A percentile compares a stretch with the other conserved stretches of the same genome.
phyloP scores from a whole-genome alignment of 1,140 invertebrate species.

The Calliopsis andreniformis region DNA sequence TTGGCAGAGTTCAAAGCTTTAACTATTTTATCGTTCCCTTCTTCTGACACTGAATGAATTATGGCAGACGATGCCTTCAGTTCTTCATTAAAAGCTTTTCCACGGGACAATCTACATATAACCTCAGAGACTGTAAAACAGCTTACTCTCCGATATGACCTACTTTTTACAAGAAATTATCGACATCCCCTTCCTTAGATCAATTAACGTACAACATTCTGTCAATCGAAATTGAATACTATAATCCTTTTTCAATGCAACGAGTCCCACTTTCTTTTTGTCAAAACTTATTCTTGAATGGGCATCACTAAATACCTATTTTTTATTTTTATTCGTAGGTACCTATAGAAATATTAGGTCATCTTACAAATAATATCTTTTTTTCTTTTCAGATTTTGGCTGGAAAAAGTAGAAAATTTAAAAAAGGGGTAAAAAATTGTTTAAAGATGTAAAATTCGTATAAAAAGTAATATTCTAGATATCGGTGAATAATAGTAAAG shows the following conservation, averaged over 20 bases:
- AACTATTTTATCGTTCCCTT: neutral
- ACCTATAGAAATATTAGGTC: no score
- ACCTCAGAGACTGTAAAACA: slow-evolving; percentile 39
- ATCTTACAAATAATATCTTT: no score
- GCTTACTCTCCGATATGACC: slow-evolving; percentile 21
- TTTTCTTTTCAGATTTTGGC: no score
- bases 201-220: slow-evolving; percentile 37
- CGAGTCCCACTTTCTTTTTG: no score
- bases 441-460: no score
- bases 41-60: slow-evolving; percentile 38
- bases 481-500: no score
- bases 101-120: slow-evolving; percentile 32
- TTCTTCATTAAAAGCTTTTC: slow-evolving; percentile 47
- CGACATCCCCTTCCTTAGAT: slow-evolving; percentile 48
- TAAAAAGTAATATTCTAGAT: no score
- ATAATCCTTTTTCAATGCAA: neutral
- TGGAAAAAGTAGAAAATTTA: no score
- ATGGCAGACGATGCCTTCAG: slow-evolving; percentile 28
- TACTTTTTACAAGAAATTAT: slow-evolving; percentile 58
- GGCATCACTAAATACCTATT: no score
- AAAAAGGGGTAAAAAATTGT: no score
- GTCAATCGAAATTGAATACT: slow-evolving; percentile 22
- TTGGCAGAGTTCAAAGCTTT: neutral
- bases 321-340: no score
- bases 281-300: no score